Evolutionary conservation across 2,888 invertebrate species (phyloP).

Genomic region (Bugula neritina): DNA sequence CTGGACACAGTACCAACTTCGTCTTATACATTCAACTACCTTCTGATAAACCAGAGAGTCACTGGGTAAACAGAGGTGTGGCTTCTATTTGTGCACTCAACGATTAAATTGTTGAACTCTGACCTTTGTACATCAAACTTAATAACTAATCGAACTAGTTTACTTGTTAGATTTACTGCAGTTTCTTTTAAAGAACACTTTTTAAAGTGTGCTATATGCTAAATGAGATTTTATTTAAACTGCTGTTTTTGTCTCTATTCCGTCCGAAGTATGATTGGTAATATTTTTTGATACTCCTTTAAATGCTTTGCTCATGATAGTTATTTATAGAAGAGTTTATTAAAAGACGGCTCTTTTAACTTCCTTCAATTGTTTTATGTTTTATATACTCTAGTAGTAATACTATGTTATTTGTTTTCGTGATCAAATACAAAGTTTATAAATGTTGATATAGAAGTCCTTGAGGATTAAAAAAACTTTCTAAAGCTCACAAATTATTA

Average conservation of each 20-base stretch:
- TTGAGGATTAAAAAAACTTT: too few species aligned
- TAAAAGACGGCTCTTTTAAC: background rate
- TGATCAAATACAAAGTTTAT: too few species aligned
- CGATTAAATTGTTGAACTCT: slow-evolving; percentile 6
- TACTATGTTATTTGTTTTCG: background rate
- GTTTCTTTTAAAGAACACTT: background rate
- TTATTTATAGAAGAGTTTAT: background rate
- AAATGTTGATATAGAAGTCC: too few species aligned
- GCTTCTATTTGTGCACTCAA: slow-evolving; percentile 25
- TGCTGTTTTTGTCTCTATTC: too few species aligned
- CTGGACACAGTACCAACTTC: slow-evolving; percentile 26
- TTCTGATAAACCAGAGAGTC: slow-evolving; percentile 22
- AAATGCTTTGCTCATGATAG: background rate
- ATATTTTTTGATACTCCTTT: background rate
- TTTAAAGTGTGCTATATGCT: background rate
- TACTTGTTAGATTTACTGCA: background rate
- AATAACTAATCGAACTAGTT: too few species aligned
- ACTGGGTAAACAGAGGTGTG: slow-evolving; percentile 26
- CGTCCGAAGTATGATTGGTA: background rate
- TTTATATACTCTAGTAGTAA: background rate
- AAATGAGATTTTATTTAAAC: background rate
- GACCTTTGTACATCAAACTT: too few species aligned
- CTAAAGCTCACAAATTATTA: too few species aligned
- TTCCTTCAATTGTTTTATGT: background rate
- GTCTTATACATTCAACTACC: slow-evolving; percentile 23